phyloP scores from a whole-genome alignment of 2,888 invertebrate species.

The Myopa testacea region DNA sequence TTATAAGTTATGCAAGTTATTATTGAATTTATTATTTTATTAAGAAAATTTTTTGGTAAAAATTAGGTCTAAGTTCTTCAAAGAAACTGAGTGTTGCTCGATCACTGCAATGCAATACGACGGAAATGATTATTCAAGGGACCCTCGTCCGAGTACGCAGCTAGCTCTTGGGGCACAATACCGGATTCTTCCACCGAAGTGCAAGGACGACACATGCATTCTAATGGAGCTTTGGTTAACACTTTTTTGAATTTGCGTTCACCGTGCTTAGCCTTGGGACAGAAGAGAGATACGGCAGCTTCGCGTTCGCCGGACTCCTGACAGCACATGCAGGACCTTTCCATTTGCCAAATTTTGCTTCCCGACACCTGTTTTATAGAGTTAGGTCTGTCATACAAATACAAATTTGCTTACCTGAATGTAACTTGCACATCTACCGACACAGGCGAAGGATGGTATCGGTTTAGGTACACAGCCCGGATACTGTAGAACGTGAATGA shows the following conservation, averaged over 20 bases:
- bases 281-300: conserved; percentile 87
- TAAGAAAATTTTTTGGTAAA: too few species aligned
- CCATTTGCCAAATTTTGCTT: conserved; percentile 97
- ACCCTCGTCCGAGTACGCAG: conserved; percentile 85
- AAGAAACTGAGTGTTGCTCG: not conserved
- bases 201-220: conserved; percentile 95
- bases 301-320: conserved; percentile 94
- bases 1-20: too few species aligned
- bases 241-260: conserved; percentile 89
- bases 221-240: conserved; percentile 90
- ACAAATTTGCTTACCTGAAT: conserved; percentile 76
- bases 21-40: too few species aligned
- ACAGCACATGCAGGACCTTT: conserved; percentile 94
- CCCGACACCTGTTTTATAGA: conserved; percentile 81
- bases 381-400: not conserved
- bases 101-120: conserved; percentile 74
- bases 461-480: conserved; percentile 93
- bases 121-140: conserved; percentile 84
- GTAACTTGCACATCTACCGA: conserved; percentile 90
- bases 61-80: not conserved
- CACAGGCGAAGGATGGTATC: conserved; percentile 93
- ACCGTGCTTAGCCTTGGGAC: conserved; percentile 88
- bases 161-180: conserved; percentile 90
- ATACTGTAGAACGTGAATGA: conserved; percentile 90
- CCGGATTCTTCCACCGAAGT: conserved; percentile 89